Conservation (phyloP, 2,113 vertebrate species). For the Nycticebus coucang region DNA sequence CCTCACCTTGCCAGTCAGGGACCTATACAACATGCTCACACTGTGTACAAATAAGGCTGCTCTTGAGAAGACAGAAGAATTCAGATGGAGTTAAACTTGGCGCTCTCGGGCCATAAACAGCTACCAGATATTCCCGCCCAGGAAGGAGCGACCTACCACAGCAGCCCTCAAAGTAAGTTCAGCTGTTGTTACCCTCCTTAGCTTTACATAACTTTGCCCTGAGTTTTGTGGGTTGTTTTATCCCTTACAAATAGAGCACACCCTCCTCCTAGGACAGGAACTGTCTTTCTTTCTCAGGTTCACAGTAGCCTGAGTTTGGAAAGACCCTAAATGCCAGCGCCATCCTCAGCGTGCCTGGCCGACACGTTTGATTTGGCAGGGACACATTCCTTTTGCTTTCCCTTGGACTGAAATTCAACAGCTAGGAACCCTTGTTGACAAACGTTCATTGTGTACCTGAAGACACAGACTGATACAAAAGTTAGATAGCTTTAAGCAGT, state of each 20-base stretch:
- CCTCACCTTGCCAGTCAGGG: no score
- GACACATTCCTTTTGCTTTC: background rate
- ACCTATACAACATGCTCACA: background rate
- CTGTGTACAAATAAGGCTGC: background rate
- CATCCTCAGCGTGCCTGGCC: no score
- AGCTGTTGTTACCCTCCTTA: no score
- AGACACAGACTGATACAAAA: background rate
- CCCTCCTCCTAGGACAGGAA: background rate
- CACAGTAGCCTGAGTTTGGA: background rate
- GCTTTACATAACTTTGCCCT: accelerated
- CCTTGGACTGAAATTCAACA: background rate
- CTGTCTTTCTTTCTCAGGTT: background rate
- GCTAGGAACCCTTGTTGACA: background rate
- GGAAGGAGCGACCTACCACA: background rate
- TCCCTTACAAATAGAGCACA: background rate
- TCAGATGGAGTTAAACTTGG: background rate
- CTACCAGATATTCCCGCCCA: background rate
- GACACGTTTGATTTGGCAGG: no score
- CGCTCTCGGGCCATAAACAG: background rate
- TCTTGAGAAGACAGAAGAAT: background rate
- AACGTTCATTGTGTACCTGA: no score
- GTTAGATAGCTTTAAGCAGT: no score
- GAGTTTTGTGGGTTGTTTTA: no score
- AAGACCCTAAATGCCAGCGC: background rate
- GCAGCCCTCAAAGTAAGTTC: background rate